Evolutionary conservation across 2,888 invertebrate species (phyloP).

Genomic region (Nemotelus nigrinus): DNA sequence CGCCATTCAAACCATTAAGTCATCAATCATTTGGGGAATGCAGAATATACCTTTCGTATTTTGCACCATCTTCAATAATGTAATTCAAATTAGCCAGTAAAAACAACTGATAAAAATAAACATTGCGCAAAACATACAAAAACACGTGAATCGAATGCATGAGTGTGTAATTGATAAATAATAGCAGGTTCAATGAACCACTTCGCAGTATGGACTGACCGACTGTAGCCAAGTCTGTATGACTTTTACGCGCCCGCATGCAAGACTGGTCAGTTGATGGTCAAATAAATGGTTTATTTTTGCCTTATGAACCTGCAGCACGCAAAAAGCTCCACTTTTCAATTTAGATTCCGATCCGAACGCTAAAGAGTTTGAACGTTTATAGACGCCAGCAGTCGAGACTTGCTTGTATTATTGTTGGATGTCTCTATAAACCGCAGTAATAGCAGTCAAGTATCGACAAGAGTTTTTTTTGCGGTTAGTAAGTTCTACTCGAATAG

Average conservation of each 20-base stretch:
- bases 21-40: too few species aligned
- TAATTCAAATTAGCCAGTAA: background rate
- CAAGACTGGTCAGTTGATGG: conserved; percentile 10
- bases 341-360: background rate
- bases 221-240: background rate
- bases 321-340: background rate
- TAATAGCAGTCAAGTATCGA: too few species aligned
- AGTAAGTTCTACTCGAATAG: too few species aligned
- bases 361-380: background rate
- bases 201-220: background rate
- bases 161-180: conserved; percentile 3
- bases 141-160: background rate
- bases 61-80: background rate
- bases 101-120: background rate
- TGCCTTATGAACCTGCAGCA: background rate
- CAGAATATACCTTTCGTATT: background rate
- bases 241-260: background rate
- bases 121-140: background rate
- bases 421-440: background rate
- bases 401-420: background rate
- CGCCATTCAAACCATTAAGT: too few species aligned
- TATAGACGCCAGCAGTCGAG: background rate
- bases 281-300: conserved; percentile 11
- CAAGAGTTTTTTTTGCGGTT: too few species aligned
- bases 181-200: conserved; percentile 10